A percentile compares a stretch with the other conserved stretches of the same genome.
Conservation (phyloP, 2,888 invertebrate species). For the Mesoligia furuncula region DNA sequence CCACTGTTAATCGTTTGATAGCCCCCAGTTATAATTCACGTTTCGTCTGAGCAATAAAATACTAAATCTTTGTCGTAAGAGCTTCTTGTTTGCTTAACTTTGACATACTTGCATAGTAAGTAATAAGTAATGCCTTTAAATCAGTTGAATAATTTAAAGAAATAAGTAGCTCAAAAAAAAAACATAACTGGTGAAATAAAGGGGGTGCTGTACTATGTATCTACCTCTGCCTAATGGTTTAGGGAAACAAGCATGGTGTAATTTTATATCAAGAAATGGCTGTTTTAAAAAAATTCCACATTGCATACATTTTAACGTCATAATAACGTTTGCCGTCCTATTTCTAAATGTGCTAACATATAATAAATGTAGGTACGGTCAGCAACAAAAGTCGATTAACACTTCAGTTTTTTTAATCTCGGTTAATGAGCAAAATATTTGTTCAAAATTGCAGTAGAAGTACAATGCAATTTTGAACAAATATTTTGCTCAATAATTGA, state of each 20-base stretch:
- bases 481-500: too few relatives aligned
- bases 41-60: slow-evolving; percentile 43
- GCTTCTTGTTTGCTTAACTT: slow-evolving; percentile 33
- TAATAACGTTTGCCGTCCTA: background rate
- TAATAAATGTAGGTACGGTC: too few relatives aligned
- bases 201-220: background rate
- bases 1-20: slow-evolving; percentile 52
- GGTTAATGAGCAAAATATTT: too few relatives aligned
- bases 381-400: too few relatives aligned
- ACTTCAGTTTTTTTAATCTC: too few relatives aligned
- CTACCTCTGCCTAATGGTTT: background rate
- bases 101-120: slow-evolving; percentile 44
- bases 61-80: slow-evolving; percentile 32
- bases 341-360: background rate
- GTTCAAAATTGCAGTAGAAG: too few relatives aligned
- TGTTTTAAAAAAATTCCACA: background rate
- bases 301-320: too few relatives aligned
- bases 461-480: too few relatives aligned
- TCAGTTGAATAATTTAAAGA: background rate
- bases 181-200: background rate
- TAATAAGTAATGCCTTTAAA: background rate
- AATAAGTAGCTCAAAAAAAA: background rate
- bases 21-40: slow-evolving; percentile 50
- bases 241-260: background rate
- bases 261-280: too few relatives aligned